Percentiles rank a stretch among this genome's conserved stretches.
Conservation (phyloP, 1,140 invertebrate species). For the Dermatophagoides farinae region DNA sequence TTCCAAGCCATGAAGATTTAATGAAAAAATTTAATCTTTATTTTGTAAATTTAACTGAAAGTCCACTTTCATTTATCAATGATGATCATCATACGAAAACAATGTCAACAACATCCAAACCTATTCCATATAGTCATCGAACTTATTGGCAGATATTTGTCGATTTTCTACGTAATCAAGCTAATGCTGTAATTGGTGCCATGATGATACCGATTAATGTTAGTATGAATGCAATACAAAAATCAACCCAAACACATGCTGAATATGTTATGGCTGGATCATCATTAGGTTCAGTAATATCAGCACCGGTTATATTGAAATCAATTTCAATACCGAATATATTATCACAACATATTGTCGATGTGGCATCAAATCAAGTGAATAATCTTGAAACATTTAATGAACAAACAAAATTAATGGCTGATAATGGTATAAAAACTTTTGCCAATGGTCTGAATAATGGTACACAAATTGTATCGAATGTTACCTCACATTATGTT, state of each 20-base stretch:
- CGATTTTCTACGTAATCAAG: background rate
- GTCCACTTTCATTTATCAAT: background rate
- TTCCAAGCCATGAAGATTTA: background rate
- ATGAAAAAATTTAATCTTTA: background rate
- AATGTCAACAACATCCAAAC: background rate
- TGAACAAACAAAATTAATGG: background rate
- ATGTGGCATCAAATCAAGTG: background rate
- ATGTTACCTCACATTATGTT: background rate
- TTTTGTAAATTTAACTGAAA: background rate
- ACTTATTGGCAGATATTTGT: background rate
- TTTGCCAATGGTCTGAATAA: background rate
- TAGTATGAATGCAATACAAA: background rate
- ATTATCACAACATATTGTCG: background rate
- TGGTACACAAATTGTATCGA: background rate
- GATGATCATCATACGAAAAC: background rate
- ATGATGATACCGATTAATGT: background rate
- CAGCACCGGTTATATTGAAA: background rate
- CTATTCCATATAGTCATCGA: background rate
- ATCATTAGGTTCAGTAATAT: slow-evolving; percentile 3
- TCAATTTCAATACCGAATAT: background rate
- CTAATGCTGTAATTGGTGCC: background rate
- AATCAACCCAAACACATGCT: background rate
- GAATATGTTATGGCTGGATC: background rate
- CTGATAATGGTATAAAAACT: background rate
- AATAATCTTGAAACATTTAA: background rate